Evolutionary conservation across 2,797 vertebrate species (phyloP), one percentile per base, ranked within the genome.

Genomic region (Poeciliopsis paucimaculata): DNA sequence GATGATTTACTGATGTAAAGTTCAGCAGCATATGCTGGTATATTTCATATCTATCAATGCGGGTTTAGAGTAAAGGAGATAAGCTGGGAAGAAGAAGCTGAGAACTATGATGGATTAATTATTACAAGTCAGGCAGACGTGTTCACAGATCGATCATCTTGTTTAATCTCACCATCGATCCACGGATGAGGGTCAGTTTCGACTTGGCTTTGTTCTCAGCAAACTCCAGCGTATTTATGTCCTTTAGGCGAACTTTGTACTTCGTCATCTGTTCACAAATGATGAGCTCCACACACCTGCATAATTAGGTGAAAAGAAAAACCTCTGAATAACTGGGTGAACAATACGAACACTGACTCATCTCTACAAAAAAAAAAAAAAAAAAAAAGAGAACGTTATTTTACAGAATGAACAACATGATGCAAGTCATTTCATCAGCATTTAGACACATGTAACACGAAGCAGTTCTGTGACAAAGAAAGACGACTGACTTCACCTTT

Each of bases 21-120:
- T 45, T 39, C 70, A 81, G 80, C 73, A 81, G 93, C 96, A 36
- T 96, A 98, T 97, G 96, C 96, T 98, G 97, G 98, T 97, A 97
- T 98, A 98, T 96, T 97, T 98, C 98, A 99, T 96, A 89, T 97
- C 97, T 96, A 98, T 98, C 97, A 97, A 96, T 96, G 97, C 96
- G 34, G 97, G 97, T 96, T 98, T 98, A 96, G 34, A 95, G 96
- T 97, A 95, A 96, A 96, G 95, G 91, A 91, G 76, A 87, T 88
- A 79, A 89, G 94, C 97, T 93, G 96, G 96, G 72, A 87, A 73
- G 96, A 94, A 96, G 94, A 95, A 96, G 94, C 94, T 96, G 96
- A 83, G 34, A 82, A 45, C 79, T 64, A 80, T 57, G 34, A 41
- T 47, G 64, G 79, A 26, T 70, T 12, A 41, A n/a, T 34, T 34